Conservation (phyloP, 92 coral and sea anemone species). For the Palythoa grandis region DNA sequence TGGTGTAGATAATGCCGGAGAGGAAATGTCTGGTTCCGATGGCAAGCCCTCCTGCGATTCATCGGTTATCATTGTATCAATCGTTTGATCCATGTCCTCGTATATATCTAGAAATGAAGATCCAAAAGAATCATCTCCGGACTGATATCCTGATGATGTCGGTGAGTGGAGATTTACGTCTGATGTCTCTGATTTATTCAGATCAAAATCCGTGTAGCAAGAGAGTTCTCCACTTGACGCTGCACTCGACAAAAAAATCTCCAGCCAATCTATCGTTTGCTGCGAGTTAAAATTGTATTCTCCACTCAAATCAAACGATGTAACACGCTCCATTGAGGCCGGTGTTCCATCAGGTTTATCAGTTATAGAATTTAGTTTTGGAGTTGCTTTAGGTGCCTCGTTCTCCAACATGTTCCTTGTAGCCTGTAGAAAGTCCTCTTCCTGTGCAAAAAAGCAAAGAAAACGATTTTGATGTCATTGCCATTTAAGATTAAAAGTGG, state of each 20-base stretch:
- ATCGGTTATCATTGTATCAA: not conserved
- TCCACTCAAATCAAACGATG: not conserved
- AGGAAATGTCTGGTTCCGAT: not conserved
- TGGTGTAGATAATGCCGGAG: slow-evolving; percentile 1
- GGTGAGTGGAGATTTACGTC: slow-evolving; percentile 11
- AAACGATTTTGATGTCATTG: too few species aligned
- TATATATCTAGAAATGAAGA: not conserved
- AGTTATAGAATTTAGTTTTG: not conserved
- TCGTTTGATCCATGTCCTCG: not conserved
- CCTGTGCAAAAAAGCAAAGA: not conserved
- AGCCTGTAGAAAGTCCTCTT: slow-evolving; percentile 22
- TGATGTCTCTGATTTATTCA: not conserved
- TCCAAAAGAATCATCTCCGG: slow-evolving; percentile 25
- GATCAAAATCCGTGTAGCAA: slow-evolving; percentile 1
- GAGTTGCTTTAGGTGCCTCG: not conserved
- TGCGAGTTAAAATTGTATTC: not conserved
- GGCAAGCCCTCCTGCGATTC: not conserved
- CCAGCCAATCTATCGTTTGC: not conserved
- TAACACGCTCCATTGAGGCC: not conserved
- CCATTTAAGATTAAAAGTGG: too few species aligned
- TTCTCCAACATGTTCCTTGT: slow-evolving; percentile 22
- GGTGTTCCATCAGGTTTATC: not conserved
- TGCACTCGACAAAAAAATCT: not conserved
- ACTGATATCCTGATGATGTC: slow-evolving; percentile 29
- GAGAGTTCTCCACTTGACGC: not conserved